These are phyloP conservation scores for Macaria liturata DNA, from an alignment of 2,888 invertebrate genomes.

Conservation along the genomic window DNA sequence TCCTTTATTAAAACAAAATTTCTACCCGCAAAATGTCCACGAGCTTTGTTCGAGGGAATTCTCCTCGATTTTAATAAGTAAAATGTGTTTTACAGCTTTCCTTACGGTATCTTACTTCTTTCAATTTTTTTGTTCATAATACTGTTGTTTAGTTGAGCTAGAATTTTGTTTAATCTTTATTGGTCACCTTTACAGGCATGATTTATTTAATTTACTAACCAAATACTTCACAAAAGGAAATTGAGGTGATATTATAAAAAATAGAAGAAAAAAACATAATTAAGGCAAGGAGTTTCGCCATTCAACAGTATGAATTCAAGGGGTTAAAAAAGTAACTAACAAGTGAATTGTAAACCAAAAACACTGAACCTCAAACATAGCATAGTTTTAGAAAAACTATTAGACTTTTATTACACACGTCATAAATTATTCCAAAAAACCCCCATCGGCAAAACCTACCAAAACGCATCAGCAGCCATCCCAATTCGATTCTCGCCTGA, in stretches of 20 bases:
- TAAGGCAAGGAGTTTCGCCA: too few relatives aligned
- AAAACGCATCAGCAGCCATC: constrained; percentile 6
- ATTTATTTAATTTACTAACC: too few relatives aligned
- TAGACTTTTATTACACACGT: too few relatives aligned
- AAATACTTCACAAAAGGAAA: too few relatives aligned
- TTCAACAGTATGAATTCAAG: too few relatives aligned
- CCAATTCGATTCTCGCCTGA: background rate
- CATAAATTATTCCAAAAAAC: background rate
- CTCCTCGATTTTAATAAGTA: constrained; percentile 49
- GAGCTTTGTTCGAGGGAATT: constrained; percentile 54
- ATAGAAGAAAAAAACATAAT: too few relatives aligned
- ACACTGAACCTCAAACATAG: too few relatives aligned
- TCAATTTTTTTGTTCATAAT: constrained; percentile 16
- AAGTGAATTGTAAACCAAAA: too few relatives aligned
- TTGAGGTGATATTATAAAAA: too few relatives aligned
- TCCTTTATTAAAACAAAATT: constrained; percentile 82
- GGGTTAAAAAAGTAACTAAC: too few relatives aligned
- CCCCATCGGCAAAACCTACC: background rate
- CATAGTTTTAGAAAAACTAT: too few relatives aligned
- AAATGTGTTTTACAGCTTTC: constrained; percentile 40
- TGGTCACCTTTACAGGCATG: too few relatives aligned
- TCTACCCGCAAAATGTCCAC: constrained; percentile 75
- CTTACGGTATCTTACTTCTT: constrained; percentile 19
- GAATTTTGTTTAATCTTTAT: background rate
- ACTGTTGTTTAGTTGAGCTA: background rate